A percentile compares a stretch with the other conserved stretches of the same genome.
These are phyloP conservation scores for Drosophila lini DNA, from an alignment of 1,140 invertebrate genomes.

Conservation along the genomic window DNA sequence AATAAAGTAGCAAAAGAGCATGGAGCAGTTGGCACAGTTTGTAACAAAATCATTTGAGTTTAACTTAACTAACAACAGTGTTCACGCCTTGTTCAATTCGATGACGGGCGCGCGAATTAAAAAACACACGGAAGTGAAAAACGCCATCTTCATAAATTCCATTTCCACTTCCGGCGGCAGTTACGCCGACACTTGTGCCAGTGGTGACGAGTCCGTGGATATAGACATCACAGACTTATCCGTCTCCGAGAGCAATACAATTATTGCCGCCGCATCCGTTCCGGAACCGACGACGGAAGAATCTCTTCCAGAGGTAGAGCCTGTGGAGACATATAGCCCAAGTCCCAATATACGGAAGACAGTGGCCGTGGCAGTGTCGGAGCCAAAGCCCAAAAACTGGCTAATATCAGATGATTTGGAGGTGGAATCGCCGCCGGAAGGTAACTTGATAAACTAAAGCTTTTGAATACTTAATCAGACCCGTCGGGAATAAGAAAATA, in stretches of 20 bases:
- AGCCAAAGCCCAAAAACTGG: conserved; percentile 38
- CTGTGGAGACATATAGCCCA: conserved; percentile 6
- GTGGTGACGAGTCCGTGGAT: conserved; percentile 43
- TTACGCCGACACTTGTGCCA: conserved; percentile 31
- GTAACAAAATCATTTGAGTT: conserved; percentile 46
- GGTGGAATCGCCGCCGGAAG: conserved; percentile 32
- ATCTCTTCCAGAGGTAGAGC: conserved; percentile 17
- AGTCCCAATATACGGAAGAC: conserved; percentile 26
- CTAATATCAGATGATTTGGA: conserved; percentile 41
- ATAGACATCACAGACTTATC: conserved; percentile 42
- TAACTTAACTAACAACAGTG: conserved; percentile 42
- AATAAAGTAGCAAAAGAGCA: conserved; percentile 23
- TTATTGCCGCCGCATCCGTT: conserved; percentile 1
- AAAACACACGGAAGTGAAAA: conserved; percentile 40
- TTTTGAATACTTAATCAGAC: neutral
- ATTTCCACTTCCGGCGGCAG: conserved; percentile 30
- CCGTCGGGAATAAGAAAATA: neutral
- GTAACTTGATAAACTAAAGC: neutral
- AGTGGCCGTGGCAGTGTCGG: conserved; percentile 8
- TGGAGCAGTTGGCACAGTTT: conserved; percentile 51
- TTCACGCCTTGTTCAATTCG: conserved; percentile 38
- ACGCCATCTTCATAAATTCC: conserved; percentile 33
- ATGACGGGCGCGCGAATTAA: conserved; percentile 42
- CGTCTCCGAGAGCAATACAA: conserved; percentile 31
- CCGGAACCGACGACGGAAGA: conserved; percentile 12